Evolutionary conservation across 2,888 invertebrate genomes (phyloP), one percentile per base, ranked within the genome.

Genomic region (Syritta pipiens): DNA sequence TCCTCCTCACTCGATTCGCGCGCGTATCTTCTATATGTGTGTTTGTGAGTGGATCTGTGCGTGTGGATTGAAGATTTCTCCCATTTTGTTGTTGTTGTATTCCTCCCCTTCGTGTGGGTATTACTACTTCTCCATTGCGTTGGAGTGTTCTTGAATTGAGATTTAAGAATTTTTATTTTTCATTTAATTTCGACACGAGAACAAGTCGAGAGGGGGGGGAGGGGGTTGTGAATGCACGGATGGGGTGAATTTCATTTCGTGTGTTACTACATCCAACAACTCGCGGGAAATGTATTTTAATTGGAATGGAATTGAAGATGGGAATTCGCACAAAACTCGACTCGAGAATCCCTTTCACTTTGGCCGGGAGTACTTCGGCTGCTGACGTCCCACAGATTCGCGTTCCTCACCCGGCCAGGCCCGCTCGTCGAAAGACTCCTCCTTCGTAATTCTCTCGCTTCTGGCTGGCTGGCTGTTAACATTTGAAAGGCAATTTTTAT

Each of bases 231-330:
- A n/a, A n/a, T n/a, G n/a, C n/a, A n/a, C n/a, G n/a, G n/a, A 51
- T 77, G 51, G 77, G 59, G 77, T 72, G 53, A 53, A 60, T 60
- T 72, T 72, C 30, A 55, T 69, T 67, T 46, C 48, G 48, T 65
- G 60, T 53, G 53, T 59, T 60, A 17, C 26, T n/a, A 24, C 49
- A 14, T 22, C n/a, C n/a, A n/a, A 60, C 51, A 53, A 53, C 53
- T 76, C 63, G 51, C 71, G 71, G 63, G 63, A 76, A 71, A 76
- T 76, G 71, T 71, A 76, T 71, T 76, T 71, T 75, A 76, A 76
- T 76, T 76, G 76, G 71, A 65, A 76, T 63, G 63, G 71, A 71
- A 76, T 51, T 71, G 57, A 51, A 63, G 63, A 76, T 71, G 71
- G 57, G 57, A 71, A 76, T 76, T 71, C 51, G 63, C 71, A 28